These are phyloP conservation scores for Neocrepidodera transversa DNA, from an alignment of 2,888 invertebrate species.

Conservation along the genomic window DNA sequence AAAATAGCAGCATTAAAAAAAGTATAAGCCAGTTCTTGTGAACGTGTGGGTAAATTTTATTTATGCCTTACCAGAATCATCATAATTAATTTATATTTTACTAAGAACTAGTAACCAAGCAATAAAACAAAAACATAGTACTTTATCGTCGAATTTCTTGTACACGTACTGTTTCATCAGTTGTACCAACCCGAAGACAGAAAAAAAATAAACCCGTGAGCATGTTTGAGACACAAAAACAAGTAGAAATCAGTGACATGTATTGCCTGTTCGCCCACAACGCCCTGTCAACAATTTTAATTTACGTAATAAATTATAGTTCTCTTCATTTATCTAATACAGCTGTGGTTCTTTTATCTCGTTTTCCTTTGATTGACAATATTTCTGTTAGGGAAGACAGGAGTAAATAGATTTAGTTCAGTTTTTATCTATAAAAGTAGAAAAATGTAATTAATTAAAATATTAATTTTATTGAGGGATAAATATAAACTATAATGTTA, in stretches of 20 bases:
- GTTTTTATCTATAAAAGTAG: neutral
- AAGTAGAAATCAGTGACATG: constrained; percentile 25
- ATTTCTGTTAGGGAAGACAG: neutral
- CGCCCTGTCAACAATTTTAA: constrained; percentile 21
- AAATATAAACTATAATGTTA: too few species aligned
- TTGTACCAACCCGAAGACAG: neutral
- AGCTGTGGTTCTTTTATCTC: constrained; percentile 9
- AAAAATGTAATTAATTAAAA: neutral
- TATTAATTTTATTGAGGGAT: too few species aligned
- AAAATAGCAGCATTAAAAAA: too few species aligned
- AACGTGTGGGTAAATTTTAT: too few species aligned
- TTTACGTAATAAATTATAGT: constrained; percentile 23
- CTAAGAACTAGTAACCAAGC: neutral
- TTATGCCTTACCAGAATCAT: too few species aligned
- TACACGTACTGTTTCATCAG: constrained; percentile 7
- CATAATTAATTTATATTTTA: constrained; percentile 10
- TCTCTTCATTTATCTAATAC: constrained; percentile 19
- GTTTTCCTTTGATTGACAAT: constrained; percentile 11
- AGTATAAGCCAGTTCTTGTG: too few species aligned
- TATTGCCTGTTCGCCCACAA: constrained; percentile 32
- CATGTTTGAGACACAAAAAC: constrained; percentile 15
- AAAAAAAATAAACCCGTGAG: constrained; percentile 13
- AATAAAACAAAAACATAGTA: constrained; percentile 13
- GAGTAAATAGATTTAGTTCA: neutral
- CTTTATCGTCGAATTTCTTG: constrained; percentile 14